These are phyloP conservation scores for Lasioglossum baleicum DNA, from an alignment of 1,140 invertebrate species.

Conservation along the genomic window DNA sequence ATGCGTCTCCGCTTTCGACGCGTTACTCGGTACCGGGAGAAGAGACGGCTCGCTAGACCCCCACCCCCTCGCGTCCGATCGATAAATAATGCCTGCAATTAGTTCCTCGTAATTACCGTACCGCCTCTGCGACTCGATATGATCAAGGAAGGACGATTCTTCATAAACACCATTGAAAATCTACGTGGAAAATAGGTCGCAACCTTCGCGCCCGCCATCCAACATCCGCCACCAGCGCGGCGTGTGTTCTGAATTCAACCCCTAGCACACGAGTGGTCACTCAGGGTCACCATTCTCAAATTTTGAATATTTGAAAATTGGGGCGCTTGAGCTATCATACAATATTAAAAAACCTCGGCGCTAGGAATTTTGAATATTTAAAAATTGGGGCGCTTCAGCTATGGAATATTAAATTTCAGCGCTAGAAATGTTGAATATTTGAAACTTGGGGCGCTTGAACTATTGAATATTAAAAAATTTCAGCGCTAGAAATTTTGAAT, in stretches of 20 bases:
- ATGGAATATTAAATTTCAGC: no score
- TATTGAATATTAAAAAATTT: no score
- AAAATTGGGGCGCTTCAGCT: no score
- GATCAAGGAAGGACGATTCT: conserved; percentile 31
- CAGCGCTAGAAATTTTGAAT: no score
- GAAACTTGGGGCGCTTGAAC: no score
- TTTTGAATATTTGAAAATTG: no score
- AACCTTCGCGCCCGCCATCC: conserved; percentile 6
- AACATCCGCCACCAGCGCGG: background rate
- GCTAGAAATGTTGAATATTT: no score
- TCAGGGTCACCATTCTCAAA: no score
- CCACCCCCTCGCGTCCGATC: background rate
- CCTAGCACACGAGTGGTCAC: no score
- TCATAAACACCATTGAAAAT: conserved; percentile 17
- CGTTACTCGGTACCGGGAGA: background rate
- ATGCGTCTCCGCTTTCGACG: background rate
- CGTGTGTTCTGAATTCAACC: conserved; percentile 20
- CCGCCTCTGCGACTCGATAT: conserved; percentile 18
- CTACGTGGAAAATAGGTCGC: conserved; percentile 12
- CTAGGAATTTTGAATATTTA: no score
- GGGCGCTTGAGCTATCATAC: no score
- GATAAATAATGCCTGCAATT: conserved; percentile 39
- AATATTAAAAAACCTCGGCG: no score
- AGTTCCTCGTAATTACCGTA: conserved; percentile 30
- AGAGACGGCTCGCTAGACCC: background rate